Conservation (phyloP, 2,888 invertebrate species). For the Chrysolina haemoptera region DNA sequence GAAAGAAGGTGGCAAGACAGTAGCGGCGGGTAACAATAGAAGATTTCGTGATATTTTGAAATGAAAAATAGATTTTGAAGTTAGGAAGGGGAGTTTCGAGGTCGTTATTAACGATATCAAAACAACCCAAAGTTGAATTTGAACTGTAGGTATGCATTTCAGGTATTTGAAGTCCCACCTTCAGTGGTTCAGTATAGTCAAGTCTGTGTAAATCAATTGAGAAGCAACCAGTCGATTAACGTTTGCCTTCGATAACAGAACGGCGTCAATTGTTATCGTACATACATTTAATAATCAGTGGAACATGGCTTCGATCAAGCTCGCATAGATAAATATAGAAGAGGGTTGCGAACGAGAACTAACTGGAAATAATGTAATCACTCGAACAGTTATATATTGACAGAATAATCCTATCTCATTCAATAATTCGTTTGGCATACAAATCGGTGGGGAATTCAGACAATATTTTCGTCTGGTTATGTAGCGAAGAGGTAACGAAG, state of each 20-base stretch:
- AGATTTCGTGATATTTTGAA: neutral
- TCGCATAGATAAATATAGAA: slow-evolving; percentile 4
- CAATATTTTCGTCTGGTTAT: too few relatives aligned
- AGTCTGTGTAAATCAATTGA: too few relatives aligned
- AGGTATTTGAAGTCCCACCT: too few relatives aligned
- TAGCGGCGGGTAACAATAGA: neutral
- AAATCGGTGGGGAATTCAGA: neutral
- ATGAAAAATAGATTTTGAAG: neutral
- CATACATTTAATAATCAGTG: neutral
- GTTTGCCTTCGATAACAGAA: too few relatives aligned
- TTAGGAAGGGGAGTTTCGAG: too few relatives aligned
- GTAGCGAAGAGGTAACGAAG: neutral
- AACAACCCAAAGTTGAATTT: too few relatives aligned
- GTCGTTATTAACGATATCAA: too few relatives aligned
- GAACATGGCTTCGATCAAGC: neutral
- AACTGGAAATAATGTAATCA: slow-evolving; percentile 11
- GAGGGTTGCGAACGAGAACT: neutral
- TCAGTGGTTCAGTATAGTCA: too few relatives aligned
- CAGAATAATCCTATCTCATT: neutral
- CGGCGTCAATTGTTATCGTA: too few relatives aligned
- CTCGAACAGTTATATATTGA: neutral
- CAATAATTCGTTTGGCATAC: neutral
- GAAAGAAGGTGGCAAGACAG: neutral
- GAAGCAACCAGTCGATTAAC: too few relatives aligned
- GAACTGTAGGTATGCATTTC: too few relatives aligned